Evolutionary conservation across 2,113 vertebrate genomes (phyloP).

Genomic region (Sinocyclocheilus grahami): DNA sequence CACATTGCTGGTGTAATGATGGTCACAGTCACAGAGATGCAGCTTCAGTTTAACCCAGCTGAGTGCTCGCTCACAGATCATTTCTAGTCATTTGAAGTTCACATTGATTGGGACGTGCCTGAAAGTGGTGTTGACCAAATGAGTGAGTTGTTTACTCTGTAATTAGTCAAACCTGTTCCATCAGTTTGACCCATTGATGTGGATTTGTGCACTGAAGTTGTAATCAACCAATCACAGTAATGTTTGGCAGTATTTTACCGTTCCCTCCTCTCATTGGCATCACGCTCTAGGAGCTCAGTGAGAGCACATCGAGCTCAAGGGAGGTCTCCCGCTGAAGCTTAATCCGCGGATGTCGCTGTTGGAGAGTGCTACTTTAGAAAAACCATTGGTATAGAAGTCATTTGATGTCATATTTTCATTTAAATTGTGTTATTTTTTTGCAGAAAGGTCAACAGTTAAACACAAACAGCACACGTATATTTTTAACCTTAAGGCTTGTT

Average conservation of each 20-base stretch:
- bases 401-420: background rate
- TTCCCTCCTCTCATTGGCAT: background rate
- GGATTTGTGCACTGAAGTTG: background rate
- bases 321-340: background rate
- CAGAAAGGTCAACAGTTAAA: background rate
- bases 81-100: background rate
- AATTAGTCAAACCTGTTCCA: slow-evolving; percentile 22
- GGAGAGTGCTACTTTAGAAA: slow-evolving; percentile 18
- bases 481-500: background rate
- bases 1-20: background rate
- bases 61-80: background rate
- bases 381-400: background rate
- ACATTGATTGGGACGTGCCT: background rate
- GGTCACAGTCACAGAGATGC: background rate
- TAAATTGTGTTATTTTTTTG: background rate
- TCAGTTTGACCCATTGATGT: slow-evolving; percentile 6
- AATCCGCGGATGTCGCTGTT: background rate
- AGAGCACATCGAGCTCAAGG: slow-evolving; percentile 2
- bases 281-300: background rate
- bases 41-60: background rate
- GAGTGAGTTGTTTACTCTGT: slow-evolving; percentile 13
- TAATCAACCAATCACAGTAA: slow-evolving; percentile 12
- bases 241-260: background rate
- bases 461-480: background rate
- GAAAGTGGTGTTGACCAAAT: slow-evolving; percentile 3